These are phyloP conservation scores for Urocolius indicus DNA, from an alignment of 2,113 vertebrate genomes.

Conservation along the genomic window DNA sequence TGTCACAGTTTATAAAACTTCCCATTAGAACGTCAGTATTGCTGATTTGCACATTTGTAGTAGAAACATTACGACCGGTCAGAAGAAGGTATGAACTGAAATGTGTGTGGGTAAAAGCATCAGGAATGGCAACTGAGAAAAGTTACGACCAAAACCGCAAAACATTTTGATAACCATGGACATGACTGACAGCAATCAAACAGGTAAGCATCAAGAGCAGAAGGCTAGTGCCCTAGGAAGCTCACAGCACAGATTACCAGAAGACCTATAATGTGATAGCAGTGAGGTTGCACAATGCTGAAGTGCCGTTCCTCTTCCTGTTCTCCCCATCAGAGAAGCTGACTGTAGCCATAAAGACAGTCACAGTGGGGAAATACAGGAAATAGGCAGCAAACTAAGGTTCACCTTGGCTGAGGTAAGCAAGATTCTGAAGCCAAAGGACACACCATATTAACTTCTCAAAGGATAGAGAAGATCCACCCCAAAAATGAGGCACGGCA, in stretches of 20 bases:
- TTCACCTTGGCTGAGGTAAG: background rate
- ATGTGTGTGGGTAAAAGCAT: background rate
- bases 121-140: background rate
- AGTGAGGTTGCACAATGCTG: background rate
- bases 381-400: background rate
- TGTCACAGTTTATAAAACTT: background rate
- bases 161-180: background rate
- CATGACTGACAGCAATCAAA: background rate
- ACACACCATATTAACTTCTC: background rate
- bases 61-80: background rate
- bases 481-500: background rate
- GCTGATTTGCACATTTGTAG: background rate
- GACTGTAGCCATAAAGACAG: background rate
- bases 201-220: background rate
- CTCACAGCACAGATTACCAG: background rate
- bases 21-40: background rate
- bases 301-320: background rate
- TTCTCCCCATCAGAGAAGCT: background rate
- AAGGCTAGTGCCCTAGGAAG: background rate
- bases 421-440: background rate
- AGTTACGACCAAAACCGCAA: accelerated
- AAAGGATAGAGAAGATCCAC: background rate
- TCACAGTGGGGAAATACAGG: background rate
- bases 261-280: background rate
- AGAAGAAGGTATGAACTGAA: background rate